A percentile compares a stretch with the other conserved stretches of the same genome.
These are phyloP conservation scores for Urophycis tenuis DNA, from an alignment of 2,797 vertebrate species.

Conservation along the genomic window DNA sequence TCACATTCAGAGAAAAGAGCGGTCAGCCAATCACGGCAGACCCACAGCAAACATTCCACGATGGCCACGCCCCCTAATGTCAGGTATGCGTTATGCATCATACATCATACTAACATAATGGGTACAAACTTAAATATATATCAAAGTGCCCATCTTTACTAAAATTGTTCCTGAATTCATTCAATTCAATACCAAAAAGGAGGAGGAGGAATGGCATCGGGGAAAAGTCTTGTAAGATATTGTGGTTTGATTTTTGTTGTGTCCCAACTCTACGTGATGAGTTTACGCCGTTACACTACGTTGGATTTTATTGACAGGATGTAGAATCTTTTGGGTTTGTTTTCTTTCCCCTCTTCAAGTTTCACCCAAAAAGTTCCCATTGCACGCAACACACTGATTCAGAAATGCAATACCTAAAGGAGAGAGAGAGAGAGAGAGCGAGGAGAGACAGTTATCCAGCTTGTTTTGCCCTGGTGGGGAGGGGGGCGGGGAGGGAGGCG, in stretches of 20 bases:
- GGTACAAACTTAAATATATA: conserved; percentile 94
- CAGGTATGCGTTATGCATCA: conserved; percentile 70
- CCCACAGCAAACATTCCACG: conserved; percentile 79
- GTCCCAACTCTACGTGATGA: conserved; percentile 64
- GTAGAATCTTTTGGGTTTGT: conserved; percentile 29
- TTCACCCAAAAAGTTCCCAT: conserved; percentile 75
- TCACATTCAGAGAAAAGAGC: conserved; percentile 88
- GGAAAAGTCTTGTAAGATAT: conserved; percentile 82
- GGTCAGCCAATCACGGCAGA: conserved; percentile 89
- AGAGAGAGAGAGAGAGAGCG: conserved; percentile 51
- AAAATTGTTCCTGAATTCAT: conserved; percentile 90
- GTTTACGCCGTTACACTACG: conserved; percentile 73
- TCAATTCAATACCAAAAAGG: conserved; percentile 94
- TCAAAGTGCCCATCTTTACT: conserved; percentile 98
- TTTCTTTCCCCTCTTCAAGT: conserved; percentile 38
- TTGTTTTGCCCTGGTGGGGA: conserved; percentile 65
- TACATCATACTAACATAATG: conserved; percentile 87
- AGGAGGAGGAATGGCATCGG: conserved; percentile 80
- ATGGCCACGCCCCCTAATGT: conserved; percentile 76
- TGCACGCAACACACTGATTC: conserved; percentile 73
- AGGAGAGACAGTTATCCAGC: conserved; percentile 62
- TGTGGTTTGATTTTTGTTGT: conserved; percentile 69
- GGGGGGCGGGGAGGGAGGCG: conserved; percentile 30
- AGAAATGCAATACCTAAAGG: conserved; percentile 73
- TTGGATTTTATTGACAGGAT: conserved; percentile 67